These are phyloP conservation scores for Melitaea cinxia DNA, from an alignment of 1,140 invertebrate genomes.

Conservation along the genomic window DNA sequence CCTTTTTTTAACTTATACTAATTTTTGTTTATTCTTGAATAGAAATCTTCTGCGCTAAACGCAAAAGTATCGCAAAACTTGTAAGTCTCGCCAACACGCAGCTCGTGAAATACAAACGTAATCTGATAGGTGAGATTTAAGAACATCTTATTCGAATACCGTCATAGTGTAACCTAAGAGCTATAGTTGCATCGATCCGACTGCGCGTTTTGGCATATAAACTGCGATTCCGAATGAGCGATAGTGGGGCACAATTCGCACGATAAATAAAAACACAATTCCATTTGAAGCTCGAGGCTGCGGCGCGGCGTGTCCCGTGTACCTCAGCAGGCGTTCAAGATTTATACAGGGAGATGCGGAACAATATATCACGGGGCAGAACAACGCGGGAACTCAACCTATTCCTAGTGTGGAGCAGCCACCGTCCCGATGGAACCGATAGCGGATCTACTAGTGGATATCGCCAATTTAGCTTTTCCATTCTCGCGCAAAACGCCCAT, in stretches of 20 bases:
- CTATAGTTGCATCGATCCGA: slow-evolving; percentile 47
- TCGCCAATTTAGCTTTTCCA: slow-evolving; percentile 47
- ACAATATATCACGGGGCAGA: slow-evolving; percentile 78
- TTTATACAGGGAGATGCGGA: slow-evolving; percentile 78
- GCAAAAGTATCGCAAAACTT: slow-evolving; percentile 1
- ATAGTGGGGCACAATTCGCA: slow-evolving; percentile 76
- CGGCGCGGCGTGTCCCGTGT: slow-evolving; percentile 72
- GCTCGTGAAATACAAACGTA: not conserved
- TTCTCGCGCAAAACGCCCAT: slow-evolving; percentile 33
- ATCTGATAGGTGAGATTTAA: not conserved
- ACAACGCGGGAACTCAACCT: slow-evolving; percentile 76
- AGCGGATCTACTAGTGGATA: slow-evolving; percentile 69
- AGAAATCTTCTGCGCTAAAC: not conserved
- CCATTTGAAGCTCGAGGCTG: slow-evolving; percentile 75
- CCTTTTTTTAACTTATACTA: slow-evolving; percentile 30
- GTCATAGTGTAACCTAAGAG: slow-evolving; percentile 20
- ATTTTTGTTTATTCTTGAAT: slow-evolving; percentile 16
- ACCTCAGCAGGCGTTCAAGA: slow-evolving; percentile 80
- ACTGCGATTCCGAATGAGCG: slow-evolving; percentile 74
- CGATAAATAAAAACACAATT: slow-evolving; percentile 82
- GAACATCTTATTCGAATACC: slow-evolving; percentile 19
- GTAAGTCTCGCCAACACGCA: not conserved
- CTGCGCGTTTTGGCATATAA: slow-evolving; percentile 69
- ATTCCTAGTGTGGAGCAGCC: slow-evolving; percentile 73
- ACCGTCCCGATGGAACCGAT: slow-evolving; percentile 71